Evolutionary conservation across 2,888 invertebrate genomes (phyloP).

Genomic region (Chrysomela aeneicollis): DNA sequence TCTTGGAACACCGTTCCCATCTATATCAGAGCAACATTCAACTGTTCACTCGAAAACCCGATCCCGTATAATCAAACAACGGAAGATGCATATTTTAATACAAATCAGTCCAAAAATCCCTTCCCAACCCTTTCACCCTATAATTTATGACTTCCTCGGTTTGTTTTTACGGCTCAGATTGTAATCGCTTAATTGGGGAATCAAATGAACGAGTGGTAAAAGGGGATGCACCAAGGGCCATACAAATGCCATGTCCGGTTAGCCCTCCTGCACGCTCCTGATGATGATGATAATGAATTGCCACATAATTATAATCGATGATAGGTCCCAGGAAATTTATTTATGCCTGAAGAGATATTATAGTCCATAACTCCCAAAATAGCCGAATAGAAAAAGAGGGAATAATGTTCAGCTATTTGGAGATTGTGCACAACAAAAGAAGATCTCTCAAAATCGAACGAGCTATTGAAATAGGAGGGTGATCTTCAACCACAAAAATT

Average conservation of each 20-base stretch:
- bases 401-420: no score
- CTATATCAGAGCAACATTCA: no score
- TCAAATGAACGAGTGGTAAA: constrained; percentile 4
- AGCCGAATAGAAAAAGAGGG: no score
- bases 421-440: no score
- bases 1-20: no score
- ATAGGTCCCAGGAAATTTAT: no score
- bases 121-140: not conserved
- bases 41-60: no score
- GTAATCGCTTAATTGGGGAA: constrained; percentile 17
- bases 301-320: not conserved
- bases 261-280: not conserved
- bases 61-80: not conserved
- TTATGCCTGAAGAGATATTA: no score
- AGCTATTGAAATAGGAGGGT: no score
- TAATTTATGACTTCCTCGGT: constrained; percentile 30
- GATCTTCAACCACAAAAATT: no score
- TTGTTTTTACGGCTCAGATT: constrained; percentile 8
- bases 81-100: constrained; percentile 31
- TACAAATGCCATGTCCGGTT: constrained; percentile 1
- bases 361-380: no score
- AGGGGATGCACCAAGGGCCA: constrained; percentile 7
- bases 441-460: no score
- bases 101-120: constrained; percentile 25
- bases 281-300: not conserved